These are phyloP conservation scores for Chamaea fasciata DNA, from an alignment of 2,113 vertebrate species.

Conservation along the genomic window DNA sequence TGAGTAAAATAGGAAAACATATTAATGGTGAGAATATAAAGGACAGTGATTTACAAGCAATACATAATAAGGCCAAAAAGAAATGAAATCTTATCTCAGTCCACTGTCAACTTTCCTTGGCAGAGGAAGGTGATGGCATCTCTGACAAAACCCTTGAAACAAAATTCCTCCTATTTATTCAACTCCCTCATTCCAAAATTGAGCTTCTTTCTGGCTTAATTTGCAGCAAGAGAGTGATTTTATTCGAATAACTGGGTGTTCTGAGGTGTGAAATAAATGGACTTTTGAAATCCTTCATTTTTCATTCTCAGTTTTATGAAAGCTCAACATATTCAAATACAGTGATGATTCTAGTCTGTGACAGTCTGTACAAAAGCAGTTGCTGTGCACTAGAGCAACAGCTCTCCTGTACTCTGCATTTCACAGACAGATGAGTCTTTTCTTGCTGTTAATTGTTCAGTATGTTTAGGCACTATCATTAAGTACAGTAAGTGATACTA, in stretches of 20 bases:
- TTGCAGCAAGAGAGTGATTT: not conserved
- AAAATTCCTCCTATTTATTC: not conserved
- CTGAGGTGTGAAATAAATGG: not conserved
- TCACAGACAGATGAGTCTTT: not conserved
- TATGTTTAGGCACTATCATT: not conserved
- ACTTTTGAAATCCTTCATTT: not conserved
- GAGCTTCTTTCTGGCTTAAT: not conserved
- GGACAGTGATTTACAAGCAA: not conserved
- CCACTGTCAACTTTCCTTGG: not conserved
- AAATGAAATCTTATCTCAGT: not conserved
- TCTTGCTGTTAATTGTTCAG: not conserved
- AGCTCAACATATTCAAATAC: not conserved
- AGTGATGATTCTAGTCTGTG: not conserved
- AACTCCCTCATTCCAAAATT: not conserved
- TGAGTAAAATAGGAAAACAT: not conserved
- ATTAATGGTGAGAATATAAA: not conserved
- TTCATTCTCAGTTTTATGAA: not conserved
- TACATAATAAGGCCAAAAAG: not conserved
- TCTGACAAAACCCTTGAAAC: not conserved
- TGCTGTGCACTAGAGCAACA: not conserved
- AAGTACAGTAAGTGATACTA: not conserved
- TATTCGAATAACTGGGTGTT: not conserved
- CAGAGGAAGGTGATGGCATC: not conserved
- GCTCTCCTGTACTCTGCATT: not conserved
- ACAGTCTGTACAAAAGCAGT: not conserved